Conservation (phyloP, 1,140 invertebrate species). For the Proctacanthus coquilletti region DNA sequence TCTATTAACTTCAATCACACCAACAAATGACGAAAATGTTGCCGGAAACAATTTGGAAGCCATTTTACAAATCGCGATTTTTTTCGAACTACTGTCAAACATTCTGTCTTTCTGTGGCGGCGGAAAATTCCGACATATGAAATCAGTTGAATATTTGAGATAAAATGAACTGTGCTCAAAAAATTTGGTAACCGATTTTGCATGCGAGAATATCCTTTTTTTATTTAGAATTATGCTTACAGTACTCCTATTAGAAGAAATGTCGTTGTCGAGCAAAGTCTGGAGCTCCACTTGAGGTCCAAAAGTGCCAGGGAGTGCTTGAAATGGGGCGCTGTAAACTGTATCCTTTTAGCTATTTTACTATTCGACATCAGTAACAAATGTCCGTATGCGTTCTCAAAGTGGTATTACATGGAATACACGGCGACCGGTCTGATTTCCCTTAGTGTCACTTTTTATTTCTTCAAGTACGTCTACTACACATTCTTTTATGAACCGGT, state of each 20-base stretch:
- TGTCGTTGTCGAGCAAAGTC: constrained; percentile 12
- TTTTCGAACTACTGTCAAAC: no score
- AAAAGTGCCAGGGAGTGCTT: constrained; percentile 14
- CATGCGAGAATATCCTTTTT: neutral
- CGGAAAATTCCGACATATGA: no score
- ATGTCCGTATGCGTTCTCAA: constrained; percentile 7
- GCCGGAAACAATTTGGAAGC: no score
- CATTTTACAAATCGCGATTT: no score
- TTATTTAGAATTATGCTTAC: neutral
- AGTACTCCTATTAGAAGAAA: constrained; percentile 11
- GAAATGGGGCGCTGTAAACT: constrained; percentile 21
- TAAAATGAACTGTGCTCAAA: constrained; percentile 6
- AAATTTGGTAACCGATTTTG: constrained; percentile 6
- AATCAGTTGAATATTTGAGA: no score
- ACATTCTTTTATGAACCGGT: constrained; percentile 18
- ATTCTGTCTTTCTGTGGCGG: no score
- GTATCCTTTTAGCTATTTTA: constrained; percentile 14
- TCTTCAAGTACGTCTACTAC: constrained; percentile 27
- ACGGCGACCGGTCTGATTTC: constrained; percentile 14
- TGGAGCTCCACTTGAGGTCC: constrained; percentile 13
- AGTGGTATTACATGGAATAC: constrained; percentile 28
- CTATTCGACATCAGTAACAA: constrained; percentile 16
- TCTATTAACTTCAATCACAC: no score
- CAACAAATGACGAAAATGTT: no score
- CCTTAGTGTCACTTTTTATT: constrained; percentile 29